phyloP scores from a whole-genome alignment of 2,797 vertebrate genomes.

The Brotula barbata region DNA sequence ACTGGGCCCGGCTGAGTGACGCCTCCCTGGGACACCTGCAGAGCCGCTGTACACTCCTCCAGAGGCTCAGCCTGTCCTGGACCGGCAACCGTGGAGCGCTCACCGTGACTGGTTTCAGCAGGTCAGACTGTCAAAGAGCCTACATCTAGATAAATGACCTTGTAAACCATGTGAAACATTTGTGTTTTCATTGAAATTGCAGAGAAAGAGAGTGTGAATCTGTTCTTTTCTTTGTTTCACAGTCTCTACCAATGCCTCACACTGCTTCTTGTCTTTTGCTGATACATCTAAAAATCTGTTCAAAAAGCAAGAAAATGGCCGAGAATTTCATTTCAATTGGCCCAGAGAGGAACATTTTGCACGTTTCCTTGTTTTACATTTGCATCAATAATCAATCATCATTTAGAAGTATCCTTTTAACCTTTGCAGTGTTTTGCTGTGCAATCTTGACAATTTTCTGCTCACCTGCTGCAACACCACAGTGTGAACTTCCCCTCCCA shows the following conservation, averaged over 20 bases:
- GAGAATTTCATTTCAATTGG: too few species aligned
- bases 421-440: too few species aligned
- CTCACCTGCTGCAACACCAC: too few species aligned
- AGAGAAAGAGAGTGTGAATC: not conserved
- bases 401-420: too few species aligned
- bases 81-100: conserved; percentile 94
- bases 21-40: conserved; percentile 90
- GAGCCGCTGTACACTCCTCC: conserved; percentile 91
- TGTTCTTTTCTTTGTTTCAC: not conserved
- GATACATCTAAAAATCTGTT: not conserved
- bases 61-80: conserved; percentile 98
- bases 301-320: too few species aligned
- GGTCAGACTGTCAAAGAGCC: conserved; percentile 79
- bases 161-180: conserved; percentile 37
- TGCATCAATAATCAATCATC: too few species aligned
- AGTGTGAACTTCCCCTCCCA: too few species aligned
- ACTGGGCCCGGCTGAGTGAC: conserved; percentile 93
- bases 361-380: too few species aligned
- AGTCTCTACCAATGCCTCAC: not conserved
- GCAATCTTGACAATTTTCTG: too few species aligned
- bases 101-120: conserved; percentile 92
- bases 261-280: not conserved
- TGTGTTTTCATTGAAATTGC: conserved; percentile 14
- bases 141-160: conserved; percentile 45
- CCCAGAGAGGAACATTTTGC: too few species aligned